Conservation (phyloP, 2,797 vertebrate genomes). For the Hoplostethus mediterraneus region DNA sequence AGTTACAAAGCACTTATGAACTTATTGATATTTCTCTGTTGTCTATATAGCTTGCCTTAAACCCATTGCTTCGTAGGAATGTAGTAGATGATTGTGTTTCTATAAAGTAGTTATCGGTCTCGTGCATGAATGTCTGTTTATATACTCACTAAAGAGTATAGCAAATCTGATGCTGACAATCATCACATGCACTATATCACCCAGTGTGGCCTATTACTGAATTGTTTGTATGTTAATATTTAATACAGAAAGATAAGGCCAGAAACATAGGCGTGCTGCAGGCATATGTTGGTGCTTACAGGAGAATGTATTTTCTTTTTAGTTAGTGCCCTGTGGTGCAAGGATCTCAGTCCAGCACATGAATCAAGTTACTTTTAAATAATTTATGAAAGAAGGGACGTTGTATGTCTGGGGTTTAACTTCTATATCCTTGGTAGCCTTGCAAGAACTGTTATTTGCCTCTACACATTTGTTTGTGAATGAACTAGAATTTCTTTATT, state of each 20-base stretch:
- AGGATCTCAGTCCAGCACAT: not conserved
- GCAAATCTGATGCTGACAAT: not conserved
- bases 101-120: not conserved
- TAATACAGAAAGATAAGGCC: conserved; percentile 13
- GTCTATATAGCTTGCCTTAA: conserved; percentile 15
- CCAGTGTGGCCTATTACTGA: not conserved
- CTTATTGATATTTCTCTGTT: conserved; percentile 23
- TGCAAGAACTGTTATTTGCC: not conserved
- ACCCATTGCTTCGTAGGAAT: not conserved
- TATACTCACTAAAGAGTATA: not conserved
- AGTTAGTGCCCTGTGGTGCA: not conserved
- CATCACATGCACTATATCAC: conserved; percentile 6
- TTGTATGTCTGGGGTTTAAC: not conserved
- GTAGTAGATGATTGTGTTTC: not conserved
- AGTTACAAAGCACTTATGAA: conserved; percentile 41
- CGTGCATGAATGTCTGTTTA: conserved; percentile 18
- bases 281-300: not conserved
- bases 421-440: not conserved
- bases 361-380: conserved; percentile 42
- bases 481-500: conserved; percentile 8
- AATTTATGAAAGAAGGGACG: not conserved
- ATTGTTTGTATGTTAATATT: conserved; percentile 7
- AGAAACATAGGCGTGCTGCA: not conserved
- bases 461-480: not conserved
- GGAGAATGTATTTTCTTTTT: not conserved